A percentile compares a stretch with the other conserved stretches of the same genome.
These are phyloP conservation scores for Camelus dromedarius DNA, from an alignment of 2,113 vertebrate genomes.

Conservation along the genomic window DNA sequence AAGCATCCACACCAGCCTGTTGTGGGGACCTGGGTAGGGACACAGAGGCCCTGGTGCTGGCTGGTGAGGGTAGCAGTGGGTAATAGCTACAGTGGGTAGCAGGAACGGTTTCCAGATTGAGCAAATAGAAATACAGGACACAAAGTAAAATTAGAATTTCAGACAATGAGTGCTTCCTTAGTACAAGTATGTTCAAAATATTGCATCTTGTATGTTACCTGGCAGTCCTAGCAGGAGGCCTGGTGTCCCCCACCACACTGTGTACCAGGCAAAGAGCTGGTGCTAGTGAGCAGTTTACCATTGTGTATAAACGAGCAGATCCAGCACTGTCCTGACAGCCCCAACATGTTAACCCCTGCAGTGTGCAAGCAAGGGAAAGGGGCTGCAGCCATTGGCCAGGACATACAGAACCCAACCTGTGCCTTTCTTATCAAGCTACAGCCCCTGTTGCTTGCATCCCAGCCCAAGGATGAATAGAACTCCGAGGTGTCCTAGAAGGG, in stretches of 20 bases:
- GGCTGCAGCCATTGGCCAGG: background rate
- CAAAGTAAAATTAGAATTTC: background rate
- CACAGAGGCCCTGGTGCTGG: background rate
- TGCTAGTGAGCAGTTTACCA: too few relatives aligned
- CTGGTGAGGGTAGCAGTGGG: background rate
- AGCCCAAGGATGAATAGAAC: background rate
- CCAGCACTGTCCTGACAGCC: background rate
- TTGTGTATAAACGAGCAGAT: background rate
- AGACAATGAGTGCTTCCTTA: background rate
- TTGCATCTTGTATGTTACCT: background rate
- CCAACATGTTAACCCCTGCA: background rate
- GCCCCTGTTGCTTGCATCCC: background rate
- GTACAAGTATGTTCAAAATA: background rate
- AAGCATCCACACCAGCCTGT: background rate
- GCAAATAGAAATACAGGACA: background rate
- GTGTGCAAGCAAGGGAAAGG: background rate
- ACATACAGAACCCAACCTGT: background rate
- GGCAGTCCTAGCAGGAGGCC: background rate
- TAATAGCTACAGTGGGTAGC: background rate
- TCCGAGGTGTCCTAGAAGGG: background rate
- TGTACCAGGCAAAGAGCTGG: background rate
- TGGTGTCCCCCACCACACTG: background rate
- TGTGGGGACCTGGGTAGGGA: too few relatives aligned
- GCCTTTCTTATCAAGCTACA: background rate
- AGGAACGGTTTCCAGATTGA: background rate